phyloP scores from a whole-genome alignment of 2,113 vertebrate species.

The Parotia lawesii region DNA sequence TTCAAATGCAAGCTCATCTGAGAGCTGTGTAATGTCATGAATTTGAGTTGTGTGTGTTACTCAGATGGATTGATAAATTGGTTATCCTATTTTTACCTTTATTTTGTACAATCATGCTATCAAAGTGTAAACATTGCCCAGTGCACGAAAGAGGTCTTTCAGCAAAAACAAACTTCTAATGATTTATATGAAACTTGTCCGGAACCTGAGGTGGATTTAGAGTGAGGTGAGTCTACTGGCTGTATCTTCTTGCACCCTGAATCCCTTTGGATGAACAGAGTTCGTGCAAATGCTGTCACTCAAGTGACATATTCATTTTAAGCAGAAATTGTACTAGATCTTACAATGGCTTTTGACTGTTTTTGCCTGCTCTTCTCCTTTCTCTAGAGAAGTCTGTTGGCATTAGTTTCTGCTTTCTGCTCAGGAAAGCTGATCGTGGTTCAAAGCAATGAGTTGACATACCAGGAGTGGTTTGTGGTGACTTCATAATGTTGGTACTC shows the following conservation, averaged over 20 bases:
- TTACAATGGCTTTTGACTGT: neutral
- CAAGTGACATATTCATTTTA: neutral
- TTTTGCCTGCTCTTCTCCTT: neutral
- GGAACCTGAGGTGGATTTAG: neutral
- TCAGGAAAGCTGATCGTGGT: neutral
- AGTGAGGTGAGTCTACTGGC: neutral
- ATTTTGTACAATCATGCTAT: neutral
- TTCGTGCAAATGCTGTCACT: neutral
- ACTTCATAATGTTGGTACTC: neutral
- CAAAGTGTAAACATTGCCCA: neutral
- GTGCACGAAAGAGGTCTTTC: neutral
- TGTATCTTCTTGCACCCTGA: neutral
- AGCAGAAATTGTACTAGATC: neutral
- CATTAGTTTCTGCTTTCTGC: neutral
- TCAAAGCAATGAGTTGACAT: neutral
- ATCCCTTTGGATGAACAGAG: neutral
- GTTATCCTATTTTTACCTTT: neutral
- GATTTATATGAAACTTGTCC: constrained; percentile 12
- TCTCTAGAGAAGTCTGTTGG: neutral
- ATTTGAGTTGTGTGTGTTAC: neutral
- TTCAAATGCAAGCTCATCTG: neutral
- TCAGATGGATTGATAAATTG: neutral
- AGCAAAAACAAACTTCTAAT: neutral
- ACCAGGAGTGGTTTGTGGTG: neutral
- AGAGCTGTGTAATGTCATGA: neutral